phyloP scores from a whole-genome alignment of 2,113 vertebrate species.

The Salvator merianae region DNA sequence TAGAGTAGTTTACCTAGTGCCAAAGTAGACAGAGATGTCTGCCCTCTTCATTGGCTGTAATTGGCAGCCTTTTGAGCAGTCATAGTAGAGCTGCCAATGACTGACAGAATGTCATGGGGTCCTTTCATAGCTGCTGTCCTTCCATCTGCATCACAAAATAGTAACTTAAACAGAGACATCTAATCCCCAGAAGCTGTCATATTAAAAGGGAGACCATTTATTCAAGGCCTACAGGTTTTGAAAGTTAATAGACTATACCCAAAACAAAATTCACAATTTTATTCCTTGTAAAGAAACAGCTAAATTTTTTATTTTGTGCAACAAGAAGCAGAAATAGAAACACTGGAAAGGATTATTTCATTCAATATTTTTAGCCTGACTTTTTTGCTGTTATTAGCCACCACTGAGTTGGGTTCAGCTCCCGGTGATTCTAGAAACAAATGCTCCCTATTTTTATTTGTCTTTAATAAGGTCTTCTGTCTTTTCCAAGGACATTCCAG shows the following conservation, averaged over 20 bases:
- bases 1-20: background rate
- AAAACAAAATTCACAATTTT: conserved; percentile 20
- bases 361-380: background rate
- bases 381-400: too few relatives aligned
- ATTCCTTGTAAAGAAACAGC: background rate
- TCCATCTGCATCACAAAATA: background rate
- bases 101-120: background rate
- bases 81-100: background rate
- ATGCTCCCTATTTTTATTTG: too few relatives aligned
- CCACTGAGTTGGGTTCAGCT: too few relatives aligned
- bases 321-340: conserved; percentile 12
- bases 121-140: background rate
- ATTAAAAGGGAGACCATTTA: background rate
- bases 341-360: background rate
- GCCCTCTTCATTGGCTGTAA: background rate
- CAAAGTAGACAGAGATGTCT: conserved; percentile 5
- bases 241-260: background rate
- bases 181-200: background rate
- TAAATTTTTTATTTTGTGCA: conserved; percentile 12
- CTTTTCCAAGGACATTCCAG: too few relatives aligned
- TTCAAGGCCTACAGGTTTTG: background rate
- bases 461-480: too few relatives aligned
- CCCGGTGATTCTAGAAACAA: too few relatives aligned
- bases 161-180: conserved; percentile 1
- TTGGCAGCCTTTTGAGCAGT: background rate